Base-by-base conservation (phyloP, 2,797 vertebrate genomes). In the Pipistrellus pygmaeus region DNA sequence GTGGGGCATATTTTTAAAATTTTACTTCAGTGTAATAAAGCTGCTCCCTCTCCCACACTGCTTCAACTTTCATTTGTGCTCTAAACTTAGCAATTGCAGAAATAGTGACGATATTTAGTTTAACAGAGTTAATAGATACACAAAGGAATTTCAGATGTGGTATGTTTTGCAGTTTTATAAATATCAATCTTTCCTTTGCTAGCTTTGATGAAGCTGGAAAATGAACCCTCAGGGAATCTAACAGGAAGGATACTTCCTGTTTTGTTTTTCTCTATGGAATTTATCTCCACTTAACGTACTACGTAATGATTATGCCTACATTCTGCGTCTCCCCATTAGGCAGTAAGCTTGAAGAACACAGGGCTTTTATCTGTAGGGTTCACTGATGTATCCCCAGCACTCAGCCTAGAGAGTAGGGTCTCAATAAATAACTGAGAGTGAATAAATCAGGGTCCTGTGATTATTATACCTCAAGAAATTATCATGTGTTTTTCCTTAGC, bases 131-230 rank as follows among this genome's bases (percentile, higher is more conserved):
- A 86, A 91, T 2, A 84, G 62, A 80, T 89, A 55, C 9, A 62
- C 21, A 30, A 96, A 88, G 62, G 60, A 83, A 95, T 84, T 81
- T 91, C 57, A 71, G 66, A 91, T 77, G 44, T 46, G 7, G 4
- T 60, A 35, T 78, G 51, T 27, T 77, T 93, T 86, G 13, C 41
- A 66, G 53, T 86, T 94, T 92, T 90, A 66, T 53, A 85, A 90
- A 46, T 73, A 92, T 13, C 57, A 68, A 69, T 64, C n/a, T 88
- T 64, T 62, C 55, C 53, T 72, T 57, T 75, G 77, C 20, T 73
- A 6, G 44, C 17, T 76, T 83, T 83, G 71, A 80, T 32, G 71
- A 51, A 93, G 20, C 27, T 90, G 25, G 64, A 62, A 95, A 95
- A 89, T 69, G 35, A 77, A 87, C 51, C 60, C 48, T 87, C 66